Evolutionary conservation across 2,888 invertebrate genomes (phyloP).

Genomic region (Cryptocheilus praepositus): DNA sequence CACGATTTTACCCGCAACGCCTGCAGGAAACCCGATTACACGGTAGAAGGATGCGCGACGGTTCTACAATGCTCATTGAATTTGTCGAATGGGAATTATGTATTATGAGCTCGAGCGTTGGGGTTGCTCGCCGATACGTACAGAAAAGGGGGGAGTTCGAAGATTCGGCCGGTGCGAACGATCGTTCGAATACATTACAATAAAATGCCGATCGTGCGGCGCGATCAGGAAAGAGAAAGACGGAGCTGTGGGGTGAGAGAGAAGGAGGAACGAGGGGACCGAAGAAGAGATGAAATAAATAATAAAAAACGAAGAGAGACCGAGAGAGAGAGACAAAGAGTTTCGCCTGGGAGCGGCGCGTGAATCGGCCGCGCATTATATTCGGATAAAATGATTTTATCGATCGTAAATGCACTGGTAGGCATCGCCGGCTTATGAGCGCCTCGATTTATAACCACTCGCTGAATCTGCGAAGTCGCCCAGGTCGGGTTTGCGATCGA

Average conservation of each 20-base stretch:
- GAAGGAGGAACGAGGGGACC: slow-evolving; percentile 2
- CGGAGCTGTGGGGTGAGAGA: slow-evolving; percentile 7
- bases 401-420: slow-evolving; percentile 57
- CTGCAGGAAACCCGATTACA: slow-evolving; percentile 60
- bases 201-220: slow-evolving; percentile 49
- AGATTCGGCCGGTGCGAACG: slow-evolving; percentile 42
- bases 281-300: slow-evolving; percentile 6
- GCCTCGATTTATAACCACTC: slow-evolving; percentile 48
- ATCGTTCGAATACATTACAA: slow-evolving; percentile 50
- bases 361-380: slow-evolving; percentile 54
- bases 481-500: slow-evolving; percentile 7
- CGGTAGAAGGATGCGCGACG: slow-evolving; percentile 53
- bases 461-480: not conserved
- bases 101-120: slow-evolving; percentile 23
- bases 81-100: slow-evolving; percentile 62
- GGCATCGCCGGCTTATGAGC: slow-evolving; percentile 48
- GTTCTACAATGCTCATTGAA: slow-evolving; percentile 61
- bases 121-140: slow-evolving; percentile 27
- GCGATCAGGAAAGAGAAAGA: slow-evolving; percentile 27
- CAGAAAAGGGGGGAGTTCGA: slow-evolving; percentile 16
- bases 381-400: slow-evolving; percentile 62
- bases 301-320: slow-evolving; percentile 13
- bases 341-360: slow-evolving; percentile 33
- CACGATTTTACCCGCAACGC: slow-evolving; percentile 42
- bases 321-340: slow-evolving; percentile 12